Evolutionary conservation across 2,888 invertebrate genomes (phyloP).

Genomic region (Laspeyria flexula): DNA sequence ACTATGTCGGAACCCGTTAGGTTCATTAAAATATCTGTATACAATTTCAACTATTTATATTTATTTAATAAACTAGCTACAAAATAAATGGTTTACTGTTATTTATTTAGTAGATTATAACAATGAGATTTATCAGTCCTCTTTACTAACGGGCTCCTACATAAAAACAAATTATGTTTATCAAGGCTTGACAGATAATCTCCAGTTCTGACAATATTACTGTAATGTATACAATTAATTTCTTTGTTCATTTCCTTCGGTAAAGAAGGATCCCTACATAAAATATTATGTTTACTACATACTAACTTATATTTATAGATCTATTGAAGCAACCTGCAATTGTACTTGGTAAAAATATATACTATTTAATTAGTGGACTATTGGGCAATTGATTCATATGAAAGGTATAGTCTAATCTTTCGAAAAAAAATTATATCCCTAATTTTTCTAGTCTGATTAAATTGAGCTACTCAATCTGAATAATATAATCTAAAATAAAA

Average conservation of each 20-base stretch:
- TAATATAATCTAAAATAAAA: constrained; percentile 50
- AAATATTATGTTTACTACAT: constrained; percentile 60
- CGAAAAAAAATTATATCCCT: constrained; percentile 51
- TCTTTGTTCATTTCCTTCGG: constrained; percentile 65
- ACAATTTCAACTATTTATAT: constrained; percentile 21
- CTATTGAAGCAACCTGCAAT: constrained; percentile 70
- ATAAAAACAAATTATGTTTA: constrained; percentile 23
- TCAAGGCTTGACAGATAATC: constrained; percentile 35
- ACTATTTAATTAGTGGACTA: constrained; percentile 44
- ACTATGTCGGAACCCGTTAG: constrained; percentile 37
- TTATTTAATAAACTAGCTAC: constrained; percentile 29
- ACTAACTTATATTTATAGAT: constrained; percentile 70
- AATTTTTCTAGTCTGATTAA: constrained; percentile 51
- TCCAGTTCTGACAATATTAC: constrained; percentile 30
- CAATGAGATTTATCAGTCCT: constrained; percentile 38
- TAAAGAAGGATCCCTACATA: constrained; percentile 52
- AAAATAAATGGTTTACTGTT: constrained; percentile 30
- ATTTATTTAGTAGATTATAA: constrained; percentile 27
- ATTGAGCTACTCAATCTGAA: constrained; percentile 45
- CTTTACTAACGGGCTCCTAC: constrained; percentile 31
- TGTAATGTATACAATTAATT: constrained; percentile 36
- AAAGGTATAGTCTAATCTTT: constrained; percentile 46
- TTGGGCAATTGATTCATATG: constrained; percentile 52
- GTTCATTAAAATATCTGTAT: constrained; percentile 28
- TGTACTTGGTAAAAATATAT: constrained; percentile 74